Percentiles rank a stretch among this genome's conserved stretches.
phyloP scores from a whole-genome alignment of 2,113 vertebrate species.

The Ardeotis arabs region DNA sequence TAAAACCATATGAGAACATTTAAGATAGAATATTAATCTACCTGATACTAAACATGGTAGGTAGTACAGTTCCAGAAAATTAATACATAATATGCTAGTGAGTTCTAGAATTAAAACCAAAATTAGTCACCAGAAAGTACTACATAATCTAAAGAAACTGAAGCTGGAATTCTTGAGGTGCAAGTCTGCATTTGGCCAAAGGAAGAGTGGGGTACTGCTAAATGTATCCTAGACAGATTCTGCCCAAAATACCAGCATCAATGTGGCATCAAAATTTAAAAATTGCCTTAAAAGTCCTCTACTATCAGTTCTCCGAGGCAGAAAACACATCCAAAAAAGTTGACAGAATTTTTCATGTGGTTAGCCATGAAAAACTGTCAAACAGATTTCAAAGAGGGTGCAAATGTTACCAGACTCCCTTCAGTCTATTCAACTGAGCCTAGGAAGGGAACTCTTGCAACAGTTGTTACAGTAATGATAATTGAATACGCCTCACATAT shows the following conservation, averaged over 20 bases:
- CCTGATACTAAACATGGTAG: not conserved
- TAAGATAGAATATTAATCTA: not conserved
- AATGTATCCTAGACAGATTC: not conserved
- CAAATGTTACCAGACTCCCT: not conserved
- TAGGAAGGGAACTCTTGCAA: not conserved
- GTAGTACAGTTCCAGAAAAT: not conserved
- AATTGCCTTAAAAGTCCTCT: not conserved
- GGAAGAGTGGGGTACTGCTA: not conserved
- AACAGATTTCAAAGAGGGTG: not conserved
- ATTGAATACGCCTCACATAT: not conserved
- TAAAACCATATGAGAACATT: not conserved
- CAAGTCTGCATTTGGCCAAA: not conserved
- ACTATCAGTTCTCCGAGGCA: not conserved
- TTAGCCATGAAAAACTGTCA: not conserved
- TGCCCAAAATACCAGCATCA: not conserved
- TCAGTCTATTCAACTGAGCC: not conserved
- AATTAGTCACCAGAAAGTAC: not conserved
- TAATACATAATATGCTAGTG: not conserved
- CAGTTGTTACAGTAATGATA: not conserved
- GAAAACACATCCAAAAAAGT: not conserved
- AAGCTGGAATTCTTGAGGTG: not conserved
- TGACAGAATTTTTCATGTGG: not conserved
- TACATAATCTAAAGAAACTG: not conserved
- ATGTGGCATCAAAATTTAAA: not conserved
- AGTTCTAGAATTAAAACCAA: not conserved